Evolutionary conservation across 2,113 vertebrate genomes (phyloP).

Genomic region (Leuciscus idus): DNA sequence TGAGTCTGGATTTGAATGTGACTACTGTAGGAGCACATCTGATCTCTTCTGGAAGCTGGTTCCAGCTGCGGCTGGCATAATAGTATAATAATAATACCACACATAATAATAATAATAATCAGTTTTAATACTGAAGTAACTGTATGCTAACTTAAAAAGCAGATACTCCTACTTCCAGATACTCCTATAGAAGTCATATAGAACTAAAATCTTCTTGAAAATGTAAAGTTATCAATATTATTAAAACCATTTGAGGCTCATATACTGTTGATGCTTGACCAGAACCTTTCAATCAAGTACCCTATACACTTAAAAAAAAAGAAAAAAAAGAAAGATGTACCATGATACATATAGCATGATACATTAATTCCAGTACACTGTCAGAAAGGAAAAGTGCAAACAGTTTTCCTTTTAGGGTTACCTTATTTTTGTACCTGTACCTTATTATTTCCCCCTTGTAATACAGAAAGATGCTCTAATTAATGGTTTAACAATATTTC

Average conservation of each 20-base stretch:
- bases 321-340: too few relatives aligned
- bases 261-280: background rate
- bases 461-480: background rate
- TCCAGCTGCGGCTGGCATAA: too few relatives aligned
- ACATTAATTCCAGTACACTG: background rate
- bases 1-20: too few relatives aligned
- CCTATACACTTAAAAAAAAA: too few relatives aligned
- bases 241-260: background rate
- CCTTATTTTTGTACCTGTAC: background rate
- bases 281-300: background rate
- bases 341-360: background rate
- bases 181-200: background rate
- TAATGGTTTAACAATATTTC: background rate
- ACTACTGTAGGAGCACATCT: too few relatives aligned
- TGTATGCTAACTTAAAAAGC: background rate
- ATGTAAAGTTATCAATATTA: background rate
- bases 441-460: background rate
- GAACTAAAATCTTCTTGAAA: background rate
- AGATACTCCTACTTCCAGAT: background rate
- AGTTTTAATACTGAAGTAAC: background rate
- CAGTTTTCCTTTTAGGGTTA: background rate
- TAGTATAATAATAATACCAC: too few relatives aligned
- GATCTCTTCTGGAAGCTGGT: too few relatives aligned
- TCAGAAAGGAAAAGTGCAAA: background rate
- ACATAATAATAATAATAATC: too few relatives aligned